Base-by-base conservation (phyloP, 2,113 vertebrate genomes). In the Rhinogobius similis region DNA sequence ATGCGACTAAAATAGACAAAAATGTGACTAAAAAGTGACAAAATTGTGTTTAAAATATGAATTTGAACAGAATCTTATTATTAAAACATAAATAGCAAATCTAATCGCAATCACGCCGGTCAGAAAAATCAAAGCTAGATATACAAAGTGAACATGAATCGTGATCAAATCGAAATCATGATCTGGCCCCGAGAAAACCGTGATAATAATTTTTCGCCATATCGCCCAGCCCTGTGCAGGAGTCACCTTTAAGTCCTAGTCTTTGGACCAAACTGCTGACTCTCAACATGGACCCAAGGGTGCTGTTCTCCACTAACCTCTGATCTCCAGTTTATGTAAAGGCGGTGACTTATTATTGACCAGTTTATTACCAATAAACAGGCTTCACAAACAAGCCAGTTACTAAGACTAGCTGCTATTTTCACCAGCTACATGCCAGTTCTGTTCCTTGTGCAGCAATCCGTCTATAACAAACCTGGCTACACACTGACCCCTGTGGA, bases 401-500 rank as follows among this genome's bases (percentile, higher is more conserved):
- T 61, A 69, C 39, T 71, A 41, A 48, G 36, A 5, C 59, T 5
- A 21, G 81, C 69, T 36, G 70, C 61, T 73, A 75, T 84, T 80
- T 82, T 69, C 21, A 70, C 52, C 70, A 64, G 78, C 69, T 66
- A 75, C 7, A 23, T 73, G 75, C 56, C 78, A 70, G 69, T 74
- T 78, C 67, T 55, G 55, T 64, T 75, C 75, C 65, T 59, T 69
- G 32, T 62, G 43, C 61, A 71, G 55, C 58, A 21, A 23, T 53
- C 62, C 68, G 81, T 72, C 36, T 0, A 24, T 0, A 1, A 0
- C 46, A 23, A 27, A 48, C 24, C 3, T 46, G 68, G 65, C 72
- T 74, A 73, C 76, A 87, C 82, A 87, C 76, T 87, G 86, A 69
- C 87, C 84, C 89, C 85, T 87, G 68, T 75, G 56, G 76, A 53